Base-by-base conservation (phyloP, 1,140 invertebrate species). In the Pseudoatta argentina region DNA sequence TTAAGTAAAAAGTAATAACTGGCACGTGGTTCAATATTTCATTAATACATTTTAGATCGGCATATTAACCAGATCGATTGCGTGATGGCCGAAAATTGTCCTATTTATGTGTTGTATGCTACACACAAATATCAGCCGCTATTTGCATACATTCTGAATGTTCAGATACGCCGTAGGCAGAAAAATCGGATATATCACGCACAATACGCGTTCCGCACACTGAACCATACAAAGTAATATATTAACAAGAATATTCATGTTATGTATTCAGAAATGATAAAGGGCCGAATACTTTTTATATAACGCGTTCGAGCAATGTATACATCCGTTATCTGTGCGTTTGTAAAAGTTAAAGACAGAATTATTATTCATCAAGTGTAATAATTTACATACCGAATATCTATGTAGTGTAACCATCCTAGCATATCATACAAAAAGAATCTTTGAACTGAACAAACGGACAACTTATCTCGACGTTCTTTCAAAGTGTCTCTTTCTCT, bases 391-490 rank as follows among this genome's bases (percentile, higher is more conserved):
- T n/a, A 48, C 16, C 14, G 24, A 71, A n/a, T 18, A 30, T 57
- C 21, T 64, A 7, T 34, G 14, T 39, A 34, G 34, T 51, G n/a
- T 27, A 61, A 27, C 39, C 55, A 24, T 61, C 69, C 44, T 55
- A 44, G 55, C 18, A 18, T 10, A 21, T 53, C 21, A 8, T 24
- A 5, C 53, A 57, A 61, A 61, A 72, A 73, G 27, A 73, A 61
- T 18, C 21, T 82, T 73, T 24, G 24, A 73, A 72, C 24, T 73
- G 67, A 77, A 85, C 59, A 71, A 82, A 82, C 73, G 57, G 55
- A 76, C 72, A 66, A 85, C 24, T 85, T 53, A 76, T 57, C 82
- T 78, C 61, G 21, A 85, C 59, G 59, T 48, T 77, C 57, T 53
- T 66, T 85, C 82, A 21, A 53, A 64, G 55, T 77, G 79, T 24